Base-by-base conservation (phyloP, 2,797 vertebrate genomes). In the Novumbra hubbsi region DNA sequence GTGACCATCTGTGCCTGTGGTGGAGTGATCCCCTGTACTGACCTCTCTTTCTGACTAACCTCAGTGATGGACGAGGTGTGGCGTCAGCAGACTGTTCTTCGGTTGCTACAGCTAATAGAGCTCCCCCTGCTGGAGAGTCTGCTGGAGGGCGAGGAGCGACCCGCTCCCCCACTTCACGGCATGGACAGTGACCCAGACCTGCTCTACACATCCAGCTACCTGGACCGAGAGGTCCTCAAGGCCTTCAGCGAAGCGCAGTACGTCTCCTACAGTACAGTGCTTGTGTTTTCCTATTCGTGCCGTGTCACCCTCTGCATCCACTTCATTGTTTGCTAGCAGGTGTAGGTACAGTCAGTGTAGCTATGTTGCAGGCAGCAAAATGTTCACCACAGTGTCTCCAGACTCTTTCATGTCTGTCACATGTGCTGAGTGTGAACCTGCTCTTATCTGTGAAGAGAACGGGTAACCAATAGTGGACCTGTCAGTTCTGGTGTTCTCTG, bases 201-300 rank as follows among this genome's bases (percentile, higher is more conserved):
- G 74, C 81, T 94, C 78, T 94, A 94, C 81, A 94, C 91, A 1
- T 96, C 95, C 50, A 96, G 94, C 89, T 98, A 95, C 81, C 83
- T 99, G 55, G 97, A 99, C 88, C 88, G 97, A 65, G 95, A 96
- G 81, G 96, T 99, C 84, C 96, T 99, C 79, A 98, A 98, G 88
- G 97, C 97, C 78, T 98, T 99, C 83, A 93, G 96, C 80, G 96
- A 98, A 86, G 95, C 97, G 14, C 96, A 98, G 98, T 99, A 89
- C 83, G 97, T 93, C 67, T 27, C 9, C n/a, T 34, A 2, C 66
- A 45, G 6, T 8, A 45, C 9, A 45, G 41, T 45, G 41, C 41
- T 8, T 8, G 9, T 45, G 11, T 45, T 45, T 45, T 45, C 41
- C 41, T 45, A 8, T 7, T 38, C 19, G 15, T 21, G 15, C 16